Base-by-base conservation (phyloP, 1,140 invertebrate species). In the Lysiphlebus fabarum region DNA sequence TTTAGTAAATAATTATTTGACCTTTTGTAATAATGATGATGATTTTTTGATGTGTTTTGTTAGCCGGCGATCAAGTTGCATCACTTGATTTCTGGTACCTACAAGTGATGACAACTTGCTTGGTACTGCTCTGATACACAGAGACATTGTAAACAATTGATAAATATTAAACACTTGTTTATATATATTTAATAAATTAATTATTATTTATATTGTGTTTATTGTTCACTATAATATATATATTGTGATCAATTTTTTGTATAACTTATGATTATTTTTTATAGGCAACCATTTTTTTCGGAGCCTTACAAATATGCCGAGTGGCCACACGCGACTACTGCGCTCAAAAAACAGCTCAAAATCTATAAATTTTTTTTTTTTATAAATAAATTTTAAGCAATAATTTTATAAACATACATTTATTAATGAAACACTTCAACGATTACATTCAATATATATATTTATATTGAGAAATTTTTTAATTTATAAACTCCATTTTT, bases 111-210 rank as follows among this genome's bases (percentile, higher is more conserved):
- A 64, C 42, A 74, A 59, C 61, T 70, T 73, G 45, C 61, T 69
- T 1, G 72, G 57, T 8, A 77, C 43, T 8, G 65, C 64, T 33
- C 76, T 64, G 45, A 78, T 65, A 37, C 68, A 74, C 34, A 70
- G 51, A n/a, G 73, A 73, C 76, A 78, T 78, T 54, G 58, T 72
- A 33, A 37, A 26, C 17, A 26, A 26, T 26, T 26, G 4, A 2
- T 4, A 26, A 26, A 26, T 2, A 26, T 26, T 26, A 26, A 26
- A 26, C 17, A 26, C 17, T 26, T 26, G 17, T 26, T 26, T 2
- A 26, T 26, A 26, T 26, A 26, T 1, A 1, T 1, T 2, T 26
- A 2, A 26, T 26, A 26, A 26, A 26, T 26, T 26, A 26, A 26
- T 4, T 26, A 26, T 26, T 26, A 26, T 26, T 26, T 26, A 26